Percentiles rank a stretch among this genome's conserved stretches.
phyloP scores from a whole-genome alignment of 2,113 vertebrate species.

The Campylomormyrus tamandua region DNA sequence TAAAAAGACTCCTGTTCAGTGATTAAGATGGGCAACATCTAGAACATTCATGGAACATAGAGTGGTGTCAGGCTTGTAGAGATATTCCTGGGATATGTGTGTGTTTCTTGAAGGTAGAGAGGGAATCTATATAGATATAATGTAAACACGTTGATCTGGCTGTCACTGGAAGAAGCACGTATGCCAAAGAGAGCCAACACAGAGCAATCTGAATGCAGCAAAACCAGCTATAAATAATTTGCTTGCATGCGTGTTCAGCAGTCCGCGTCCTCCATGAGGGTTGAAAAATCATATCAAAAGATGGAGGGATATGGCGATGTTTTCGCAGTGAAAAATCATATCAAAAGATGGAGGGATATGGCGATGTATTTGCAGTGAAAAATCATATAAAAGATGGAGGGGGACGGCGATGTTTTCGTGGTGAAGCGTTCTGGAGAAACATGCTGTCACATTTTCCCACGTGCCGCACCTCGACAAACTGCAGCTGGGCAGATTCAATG shows the following conservation, averaged over 20 bases:
- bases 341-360: not conserved
- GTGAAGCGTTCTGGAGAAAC: not conserved
- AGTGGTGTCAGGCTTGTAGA: not conserved
- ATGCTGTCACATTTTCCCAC: not conserved
- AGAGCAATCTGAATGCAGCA: not conserved
- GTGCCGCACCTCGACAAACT: not conserved
- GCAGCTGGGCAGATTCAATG: not conserved
- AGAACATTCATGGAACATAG: not conserved
- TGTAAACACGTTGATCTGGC: not conserved
- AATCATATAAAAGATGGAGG: not conserved
- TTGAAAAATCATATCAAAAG: not conserved
- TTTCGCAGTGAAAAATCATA: not conserved
- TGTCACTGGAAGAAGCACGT: not conserved
- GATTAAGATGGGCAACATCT: not conserved
- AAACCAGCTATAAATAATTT: not conserved
- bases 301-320: not conserved
- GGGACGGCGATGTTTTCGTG: not conserved
- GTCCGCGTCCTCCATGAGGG: not conserved
- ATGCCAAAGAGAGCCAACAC: not conserved
- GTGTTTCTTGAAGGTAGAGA: not conserved
- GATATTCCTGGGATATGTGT: not conserved
- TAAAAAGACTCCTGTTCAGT: not conserved
- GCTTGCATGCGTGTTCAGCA: not conserved
- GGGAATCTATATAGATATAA: not conserved
- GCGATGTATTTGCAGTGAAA: not conserved